A percentile compares a stretch with the other conserved stretches of the same genome.
Evolutionary conservation across 92 coral and sea anemone genomes (phyloP).

Genomic region (Muricea muricata): DNA sequence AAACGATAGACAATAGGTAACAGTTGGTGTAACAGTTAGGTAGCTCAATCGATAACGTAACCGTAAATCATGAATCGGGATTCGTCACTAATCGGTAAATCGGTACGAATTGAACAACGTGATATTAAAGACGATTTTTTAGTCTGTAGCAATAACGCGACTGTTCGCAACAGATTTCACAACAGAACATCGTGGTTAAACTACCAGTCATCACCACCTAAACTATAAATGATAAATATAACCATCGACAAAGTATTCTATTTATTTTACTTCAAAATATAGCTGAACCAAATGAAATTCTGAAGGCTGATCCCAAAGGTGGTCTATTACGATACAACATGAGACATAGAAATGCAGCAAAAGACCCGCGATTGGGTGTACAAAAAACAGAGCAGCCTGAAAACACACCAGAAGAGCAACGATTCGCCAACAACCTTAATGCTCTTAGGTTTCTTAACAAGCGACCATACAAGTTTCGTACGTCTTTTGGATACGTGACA

Average conservation of each 20-base stretch:
- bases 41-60: too few species aligned
- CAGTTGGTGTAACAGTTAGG: too few species aligned
- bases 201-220: not conserved
- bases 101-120: too few species aligned
- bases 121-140: too few species aligned
- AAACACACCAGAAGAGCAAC: not conserved
- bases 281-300: not conserved
- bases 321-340: not conserved
- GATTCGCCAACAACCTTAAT: not conserved
- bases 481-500: not conserved
- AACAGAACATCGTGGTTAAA: too few species aligned
- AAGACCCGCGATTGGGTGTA: conserved; percentile 21
- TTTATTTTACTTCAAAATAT: not conserved
- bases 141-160: too few species aligned
- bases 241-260: too few species aligned
- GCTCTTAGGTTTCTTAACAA: not conserved
- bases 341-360: not conserved
- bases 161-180: too few species aligned
- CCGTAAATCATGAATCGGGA: too few species aligned
- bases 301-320: conserved; percentile 5
- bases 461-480: conserved; percentile 1
- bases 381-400: not conserved
- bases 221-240: not conserved
- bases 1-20: too few species aligned
- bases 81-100: too few species aligned